A percentile compares a stretch with the other conserved stretches of the same genome.
phyloP scores from a whole-genome alignment of 2,888 invertebrate species.

The Tipula confusa region DNA sequence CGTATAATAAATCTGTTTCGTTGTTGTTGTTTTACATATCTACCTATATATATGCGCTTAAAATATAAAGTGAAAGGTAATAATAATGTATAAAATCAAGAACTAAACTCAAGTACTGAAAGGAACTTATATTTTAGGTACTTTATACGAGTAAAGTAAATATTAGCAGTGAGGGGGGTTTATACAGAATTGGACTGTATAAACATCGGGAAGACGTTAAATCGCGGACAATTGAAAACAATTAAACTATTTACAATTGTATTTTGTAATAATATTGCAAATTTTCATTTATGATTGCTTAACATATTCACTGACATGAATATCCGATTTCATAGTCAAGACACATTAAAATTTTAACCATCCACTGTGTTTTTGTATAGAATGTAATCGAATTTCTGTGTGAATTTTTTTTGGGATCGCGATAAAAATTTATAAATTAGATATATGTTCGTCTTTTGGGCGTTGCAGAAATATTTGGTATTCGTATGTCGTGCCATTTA shows the following conservation, averaged over 20 bases:
- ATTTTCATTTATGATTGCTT: not conserved
- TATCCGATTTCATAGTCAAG: not conserved
- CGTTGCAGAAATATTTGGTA: not conserved
- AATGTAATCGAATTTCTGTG: not conserved
- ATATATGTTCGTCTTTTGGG: not conserved
- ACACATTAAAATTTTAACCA: not conserved
- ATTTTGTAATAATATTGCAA: constrained; percentile 12
- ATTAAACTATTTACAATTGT: not conserved
- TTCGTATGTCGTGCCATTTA: not conserved
- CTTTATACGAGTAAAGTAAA: not conserved
- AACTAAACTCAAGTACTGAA: not conserved
- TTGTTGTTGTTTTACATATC: not conserved
- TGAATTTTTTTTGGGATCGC: not conserved
- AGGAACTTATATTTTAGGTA: not conserved
- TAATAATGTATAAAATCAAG: not conserved
- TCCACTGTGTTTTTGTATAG: not conserved
- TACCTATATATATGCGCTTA: not conserved
- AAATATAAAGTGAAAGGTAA: not conserved
- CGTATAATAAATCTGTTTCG: constrained; percentile 7
- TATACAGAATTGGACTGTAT: not conserved
- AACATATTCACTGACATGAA: not conserved
- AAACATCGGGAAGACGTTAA: not conserved
- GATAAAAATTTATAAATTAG: not conserved
- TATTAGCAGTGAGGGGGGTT: not conserved
- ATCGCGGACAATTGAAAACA: constrained; percentile 7